Evolutionary conservation across 2,888 invertebrate genomes (phyloP), one percentile per base, ranked within the genome.

Genomic region (Cataglyphis rosenhaueri): DNA sequence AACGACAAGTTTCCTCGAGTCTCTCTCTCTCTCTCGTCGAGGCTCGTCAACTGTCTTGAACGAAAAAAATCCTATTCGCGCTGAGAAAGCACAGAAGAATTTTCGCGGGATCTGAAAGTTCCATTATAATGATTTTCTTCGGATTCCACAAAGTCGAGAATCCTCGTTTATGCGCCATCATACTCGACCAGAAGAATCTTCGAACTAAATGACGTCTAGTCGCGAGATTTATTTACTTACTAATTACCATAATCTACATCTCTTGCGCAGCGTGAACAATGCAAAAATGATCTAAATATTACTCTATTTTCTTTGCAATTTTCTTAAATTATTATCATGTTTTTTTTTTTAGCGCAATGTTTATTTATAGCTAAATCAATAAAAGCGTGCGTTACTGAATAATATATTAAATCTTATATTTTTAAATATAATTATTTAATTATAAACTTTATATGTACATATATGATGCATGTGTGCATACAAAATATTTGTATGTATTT

Each of bases 1-100:
- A 89, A 88, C 86, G 81, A 87, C 85, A 88, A 76, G 73, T 82
- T 88, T 74, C 65, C 44, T 18, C 61, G 29, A n/a, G 65, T 65
- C 83, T 71, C 55, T 65, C 25, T 41, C 65, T 71, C 55, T 65
- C 25, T 41, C 65, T 59, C 29, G 21, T 52, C 10, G 78, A 57
- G 44, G 71, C 75, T 65, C 74, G 29, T 61, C 62, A 66, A 59
- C 35, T 44, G 57, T 71, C 73, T 57, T 12, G 44, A n/a, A 41
- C 32, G 25, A 81, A 88, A 83, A 83, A 83, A 85, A 83, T 81
- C 82, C 62, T 84, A 44, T 78, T 65, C 55, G 65, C 21, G 41
- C 25, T 41, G 75, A 61, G 59, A 32, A 35, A 65, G 74, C 44
- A 64, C 44, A 61, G 32, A 66, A 62, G 61, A 41, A 81, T 62